A percentile compares a stretch with the other conserved stretches of the same genome.
Evolutionary conservation across 2,888 invertebrate species (phyloP).

Genomic region (Eupithecia centaureata): DNA sequence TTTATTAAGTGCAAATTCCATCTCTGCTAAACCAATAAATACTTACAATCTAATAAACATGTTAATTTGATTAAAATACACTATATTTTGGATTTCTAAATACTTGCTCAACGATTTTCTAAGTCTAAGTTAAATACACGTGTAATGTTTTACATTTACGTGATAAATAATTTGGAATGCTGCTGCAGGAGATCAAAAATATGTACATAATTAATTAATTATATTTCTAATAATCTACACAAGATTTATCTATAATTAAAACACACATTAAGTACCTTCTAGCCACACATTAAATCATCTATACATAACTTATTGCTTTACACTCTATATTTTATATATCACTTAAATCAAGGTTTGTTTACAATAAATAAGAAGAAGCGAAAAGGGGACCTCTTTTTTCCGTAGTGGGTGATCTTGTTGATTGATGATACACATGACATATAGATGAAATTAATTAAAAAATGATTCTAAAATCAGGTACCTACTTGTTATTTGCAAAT

Average conservation of each 20-base stretch:
- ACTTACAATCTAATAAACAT: background rate
- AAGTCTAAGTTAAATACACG: conserved; percentile 33
- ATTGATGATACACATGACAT: no score
- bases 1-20: background rate
- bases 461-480: background rate
- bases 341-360: background rate
- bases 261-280: conserved; percentile 14
- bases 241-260: conserved; percentile 21
- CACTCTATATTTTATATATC: conserved; percentile 5
- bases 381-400: background rate
- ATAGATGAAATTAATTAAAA: no score
- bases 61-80: background rate
- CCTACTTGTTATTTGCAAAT: background rate
- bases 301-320: background rate
- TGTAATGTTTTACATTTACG: conserved; percentile 65
- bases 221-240: conserved; percentile 34
- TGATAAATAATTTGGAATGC: conserved; percentile 72
- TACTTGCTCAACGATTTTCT: background rate
- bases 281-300: background rate
- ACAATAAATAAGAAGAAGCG: background rate
- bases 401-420: background rate
- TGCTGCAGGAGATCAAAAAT: conserved; percentile 70
- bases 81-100: background rate
- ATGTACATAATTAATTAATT: no score
- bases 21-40: background rate